A percentile compares a stretch with the other conserved stretches of the same genome.
phyloP scores from a whole-genome alignment of 2,888 invertebrate genomes.

The Drosophila melanosoma region DNA sequence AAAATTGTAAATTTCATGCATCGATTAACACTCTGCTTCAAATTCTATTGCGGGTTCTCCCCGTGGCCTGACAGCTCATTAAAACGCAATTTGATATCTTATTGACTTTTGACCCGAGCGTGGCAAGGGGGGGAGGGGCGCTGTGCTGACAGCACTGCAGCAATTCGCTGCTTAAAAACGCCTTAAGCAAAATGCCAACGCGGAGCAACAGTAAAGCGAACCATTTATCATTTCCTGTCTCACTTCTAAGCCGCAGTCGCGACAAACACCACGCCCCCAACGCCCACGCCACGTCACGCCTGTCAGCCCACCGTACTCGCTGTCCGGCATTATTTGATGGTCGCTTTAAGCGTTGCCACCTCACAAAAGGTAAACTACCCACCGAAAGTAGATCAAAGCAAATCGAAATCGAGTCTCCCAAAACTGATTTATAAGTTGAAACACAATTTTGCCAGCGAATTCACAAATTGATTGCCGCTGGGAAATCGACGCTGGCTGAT shows the following conservation, averaged over 20 bases:
- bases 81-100: conserved; percentile 71
- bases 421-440: conserved; percentile 33
- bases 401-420: conserved; percentile 34
- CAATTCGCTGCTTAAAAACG: conserved; percentile 17
- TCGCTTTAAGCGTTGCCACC: conserved; percentile 30
- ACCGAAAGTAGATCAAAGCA: conserved; percentile 42
- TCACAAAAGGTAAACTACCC: conserved; percentile 11
- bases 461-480: conserved; percentile 62
- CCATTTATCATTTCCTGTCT: conserved; percentile 67
- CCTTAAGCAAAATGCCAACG: conserved; percentile 48
- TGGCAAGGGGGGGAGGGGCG: no score
- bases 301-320: conserved; percentile 31
- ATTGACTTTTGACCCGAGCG: conserved; percentile 35
- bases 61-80: conserved; percentile 51
- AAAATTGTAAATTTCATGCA: conserved; percentile 58
- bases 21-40: conserved; percentile 43
- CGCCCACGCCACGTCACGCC: background rate
- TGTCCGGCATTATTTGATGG: conserved; percentile 10
- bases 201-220: conserved; percentile 39
- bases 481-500: conserved; percentile 66
- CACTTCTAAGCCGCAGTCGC: conserved; percentile 52
- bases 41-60: conserved; percentile 7
- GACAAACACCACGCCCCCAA: conserved; percentile 35
- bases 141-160: background rate
- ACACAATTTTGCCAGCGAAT: conserved; percentile 28